Base-by-base conservation (phyloP, 2,888 invertebrate species). In the Hipparchia semele region DNA sequence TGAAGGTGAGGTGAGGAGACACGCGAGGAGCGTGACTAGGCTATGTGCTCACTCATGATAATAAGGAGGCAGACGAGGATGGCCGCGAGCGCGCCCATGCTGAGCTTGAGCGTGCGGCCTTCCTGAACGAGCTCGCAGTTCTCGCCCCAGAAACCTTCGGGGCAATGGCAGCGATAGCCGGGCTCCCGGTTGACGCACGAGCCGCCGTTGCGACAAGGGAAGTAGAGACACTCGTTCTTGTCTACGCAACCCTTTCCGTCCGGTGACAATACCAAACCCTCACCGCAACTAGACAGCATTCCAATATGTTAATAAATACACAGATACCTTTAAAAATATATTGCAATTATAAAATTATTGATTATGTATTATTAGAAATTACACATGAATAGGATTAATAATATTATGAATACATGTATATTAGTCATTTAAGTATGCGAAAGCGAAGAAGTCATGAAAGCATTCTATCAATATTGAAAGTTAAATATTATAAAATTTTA, bases 21-120 rank as follows among this genome's bases (percentile, higher is more conserved):
- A 87, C 88, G 85, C 83, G 73, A 76, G 73, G 80, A 78, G 82
- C 86, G 86, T 82, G 85, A 84, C 83, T 85, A 84, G 80, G 74
- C 77, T 82, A 81, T 84, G 70, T 75, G 96, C 98, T 98, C 96
- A 99, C 99, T 97, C 93, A 99, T 96, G 86, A 99, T 98, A 91
- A 99, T 98, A 91, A 99, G 96, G 86, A 99, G 96, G 94, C 99
- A 99, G 94, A 99, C 98, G 90, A 99, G 96, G 90, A 99, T 99
- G 87, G 99, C 99, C 78, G 99, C 98, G 82, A 99, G 95, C 77
- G 99, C 99, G 80, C 99, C 98, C 96, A 98, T 98, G 94, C 99
- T 98, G 87, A 99, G 96, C 87, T 98, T 98, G 84, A 99, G 95
- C 78, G 98, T 98, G 94, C 98, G 98, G 83, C 98, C 98, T 89